Conservation (phyloP, 2,888 invertebrate genomes). For the Macroteleia sp. region DNA sequence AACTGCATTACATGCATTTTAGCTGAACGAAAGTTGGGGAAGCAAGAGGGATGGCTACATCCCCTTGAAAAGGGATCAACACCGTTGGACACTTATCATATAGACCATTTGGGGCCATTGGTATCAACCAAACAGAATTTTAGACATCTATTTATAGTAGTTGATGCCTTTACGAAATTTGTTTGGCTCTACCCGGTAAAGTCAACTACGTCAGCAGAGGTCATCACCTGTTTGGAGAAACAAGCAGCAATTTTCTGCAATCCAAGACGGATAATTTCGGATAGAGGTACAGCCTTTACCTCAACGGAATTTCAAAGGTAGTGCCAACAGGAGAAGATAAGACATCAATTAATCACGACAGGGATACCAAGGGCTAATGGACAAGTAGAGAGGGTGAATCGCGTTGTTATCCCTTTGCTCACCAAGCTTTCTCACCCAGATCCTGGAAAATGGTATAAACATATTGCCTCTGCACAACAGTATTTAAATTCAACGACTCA, state of each 20-base stretch:
- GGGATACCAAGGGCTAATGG: slow-evolving; percentile 1
- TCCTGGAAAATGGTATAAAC: not conserved
- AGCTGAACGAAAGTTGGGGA: not conserved
- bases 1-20: not conserved
- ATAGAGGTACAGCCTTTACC: not conserved
- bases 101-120: not conserved
- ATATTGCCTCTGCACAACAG: not conserved
- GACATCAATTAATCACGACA: not conserved
- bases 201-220: not conserved
- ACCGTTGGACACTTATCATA: not conserved
- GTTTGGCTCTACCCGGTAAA: not conserved
- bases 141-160: not conserved
- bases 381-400: not conserved
- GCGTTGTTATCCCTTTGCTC: not conserved
- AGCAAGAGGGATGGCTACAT: not conserved
- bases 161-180: not conserved
- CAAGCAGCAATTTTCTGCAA: not conserved
- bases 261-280: not conserved
- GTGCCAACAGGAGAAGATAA: not conserved
- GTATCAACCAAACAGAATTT: not conserved
- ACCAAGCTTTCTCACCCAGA: not conserved
- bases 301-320: not conserved
- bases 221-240: not conserved
- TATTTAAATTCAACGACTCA: not conserved
- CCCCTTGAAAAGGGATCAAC: not conserved